phyloP scores from a whole-genome alignment of 2,888 invertebrate genomes.

The Plebejus melissa region DNA sequence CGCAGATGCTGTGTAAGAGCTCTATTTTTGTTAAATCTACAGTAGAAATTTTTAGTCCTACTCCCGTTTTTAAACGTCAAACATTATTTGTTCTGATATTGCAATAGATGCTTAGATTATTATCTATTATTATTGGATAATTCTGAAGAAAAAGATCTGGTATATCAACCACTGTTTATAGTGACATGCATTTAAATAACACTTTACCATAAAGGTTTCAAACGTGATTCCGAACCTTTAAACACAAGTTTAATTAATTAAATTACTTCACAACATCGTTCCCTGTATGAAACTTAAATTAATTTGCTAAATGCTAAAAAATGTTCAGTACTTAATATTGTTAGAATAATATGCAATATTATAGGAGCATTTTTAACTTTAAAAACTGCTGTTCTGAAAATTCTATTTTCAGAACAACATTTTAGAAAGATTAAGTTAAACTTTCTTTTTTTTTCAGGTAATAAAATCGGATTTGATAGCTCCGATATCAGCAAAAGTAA shows the following conservation, averaged over 20 bases:
- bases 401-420: too few relatives aligned
- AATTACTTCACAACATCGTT: background rate
- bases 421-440: background rate
- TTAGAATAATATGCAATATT: background rate
- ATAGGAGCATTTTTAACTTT: background rate
- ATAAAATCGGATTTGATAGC: background rate
- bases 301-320: background rate
- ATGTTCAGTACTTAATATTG: too few relatives aligned
- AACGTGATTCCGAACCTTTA: background rate
- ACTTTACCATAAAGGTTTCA: background rate
- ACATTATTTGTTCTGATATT: background rate
- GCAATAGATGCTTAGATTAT: too few relatives aligned
- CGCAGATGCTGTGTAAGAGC: conserved; percentile 56
- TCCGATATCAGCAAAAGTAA: conserved; percentile 24
- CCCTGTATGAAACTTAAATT: background rate
- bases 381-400: too few relatives aligned
- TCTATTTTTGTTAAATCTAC: background rate
- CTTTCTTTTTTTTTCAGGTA: background rate
- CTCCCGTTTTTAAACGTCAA: background rate
- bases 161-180: too few relatives aligned
- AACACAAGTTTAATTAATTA: background rate
- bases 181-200: too few relatives aligned
- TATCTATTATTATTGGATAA: too few relatives aligned
- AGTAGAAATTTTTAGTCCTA: background rate
- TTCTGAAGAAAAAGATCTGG: too few relatives aligned